Percentiles rank a stretch among this genome's conserved stretches.
These are phyloP conservation scores for Scyliorhinus canicula DNA, from an alignment of 2,797 vertebrate species.

Conservation along the genomic window DNA sequence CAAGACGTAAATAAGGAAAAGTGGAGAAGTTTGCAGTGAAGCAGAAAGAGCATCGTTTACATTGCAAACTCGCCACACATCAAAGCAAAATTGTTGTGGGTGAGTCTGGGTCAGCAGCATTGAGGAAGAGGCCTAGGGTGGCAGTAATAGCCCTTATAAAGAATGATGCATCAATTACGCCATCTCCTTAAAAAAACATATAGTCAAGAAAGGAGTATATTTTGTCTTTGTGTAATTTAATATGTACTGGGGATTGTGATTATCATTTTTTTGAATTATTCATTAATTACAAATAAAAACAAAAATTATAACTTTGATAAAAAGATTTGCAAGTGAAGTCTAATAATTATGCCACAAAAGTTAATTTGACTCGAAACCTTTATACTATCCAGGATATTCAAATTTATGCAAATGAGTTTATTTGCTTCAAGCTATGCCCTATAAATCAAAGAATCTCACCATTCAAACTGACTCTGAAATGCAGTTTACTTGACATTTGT, in stretches of 20 bases:
- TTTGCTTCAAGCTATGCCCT: constrained; percentile 30
- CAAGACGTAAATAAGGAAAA: background rate
- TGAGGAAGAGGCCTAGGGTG: background rate
- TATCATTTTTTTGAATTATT: constrained; percentile 17
- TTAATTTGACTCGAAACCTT: constrained; percentile 25
- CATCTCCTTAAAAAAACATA: background rate
- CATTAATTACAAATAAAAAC: constrained; percentile 31
- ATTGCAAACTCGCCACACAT: background rate
- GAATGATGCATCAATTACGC: background rate
- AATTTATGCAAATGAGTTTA: constrained; percentile 10
- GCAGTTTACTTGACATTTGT: constrained; percentile 22
- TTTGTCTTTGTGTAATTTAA: background rate
- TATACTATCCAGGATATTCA: constrained; percentile 16
- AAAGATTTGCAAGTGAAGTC: constrained; percentile 8
- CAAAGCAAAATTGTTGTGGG: background rate
- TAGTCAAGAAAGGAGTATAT: background rate
- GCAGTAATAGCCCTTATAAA: no score
- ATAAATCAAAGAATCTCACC: constrained; percentile 33
- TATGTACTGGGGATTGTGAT: background rate
- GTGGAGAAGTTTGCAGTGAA: background rate
- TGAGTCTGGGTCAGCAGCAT: background rate
- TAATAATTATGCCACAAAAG: constrained; percentile 28
- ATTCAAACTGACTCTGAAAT: constrained; percentile 34
- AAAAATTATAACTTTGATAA: constrained; percentile 26
- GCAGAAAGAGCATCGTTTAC: background rate